Base-by-base conservation (phyloP, 2,888 invertebrate species). In the Epirrhoe alternata region DNA sequence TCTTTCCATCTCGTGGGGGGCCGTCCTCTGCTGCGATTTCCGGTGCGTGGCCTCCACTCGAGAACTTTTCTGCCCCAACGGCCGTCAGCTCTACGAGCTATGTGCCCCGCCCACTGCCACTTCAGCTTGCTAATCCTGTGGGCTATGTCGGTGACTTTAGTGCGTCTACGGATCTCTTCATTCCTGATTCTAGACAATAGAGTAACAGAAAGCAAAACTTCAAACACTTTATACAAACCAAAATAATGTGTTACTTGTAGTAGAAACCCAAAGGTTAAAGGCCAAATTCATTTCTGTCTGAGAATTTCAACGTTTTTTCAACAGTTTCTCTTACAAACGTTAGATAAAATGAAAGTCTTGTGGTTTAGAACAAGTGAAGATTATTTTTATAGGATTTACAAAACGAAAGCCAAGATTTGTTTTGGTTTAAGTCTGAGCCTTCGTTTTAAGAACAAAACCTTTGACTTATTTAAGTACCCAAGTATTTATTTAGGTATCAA, bases 221-320 rank as follows among this genome's bases (percentile, higher is more conserved):
- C 35, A 38, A 42, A 42, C 38, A 12, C 3, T 35, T 8, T 35
- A 10, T 10, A 42, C 38, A 42, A 42, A 42, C 38, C 4, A 4
- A 5, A 12, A 12, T 12, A 42, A 12, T 12, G 38, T 42, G 38
- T 42, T n/a, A n/a, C n/a, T n/a, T 24, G 24, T 24, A 5, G 2
- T 49, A 50, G 16, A 50, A 50, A 24, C 16, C 7, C 16, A 8
- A 17, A 10, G 8, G 49, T 50, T 50, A 8, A 50, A 50, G 24
- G 24, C n/a, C n/a, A n/a, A 49, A 49, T 38, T 45, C 56, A 59
- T 59, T 59, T 16, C 51, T 30, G 42, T 51, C 50, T 38, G 42
- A 8, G 59, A 52, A 59, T 59, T 59, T 59, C 17, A 52, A 59
- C 38, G 24, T 51, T 51, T 51, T 51, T 5, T 59, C 31, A 38